These are phyloP conservation scores for Trematomus loennbergii DNA, from an alignment of 2,113 vertebrate species.

Conservation along the genomic window DNA sequence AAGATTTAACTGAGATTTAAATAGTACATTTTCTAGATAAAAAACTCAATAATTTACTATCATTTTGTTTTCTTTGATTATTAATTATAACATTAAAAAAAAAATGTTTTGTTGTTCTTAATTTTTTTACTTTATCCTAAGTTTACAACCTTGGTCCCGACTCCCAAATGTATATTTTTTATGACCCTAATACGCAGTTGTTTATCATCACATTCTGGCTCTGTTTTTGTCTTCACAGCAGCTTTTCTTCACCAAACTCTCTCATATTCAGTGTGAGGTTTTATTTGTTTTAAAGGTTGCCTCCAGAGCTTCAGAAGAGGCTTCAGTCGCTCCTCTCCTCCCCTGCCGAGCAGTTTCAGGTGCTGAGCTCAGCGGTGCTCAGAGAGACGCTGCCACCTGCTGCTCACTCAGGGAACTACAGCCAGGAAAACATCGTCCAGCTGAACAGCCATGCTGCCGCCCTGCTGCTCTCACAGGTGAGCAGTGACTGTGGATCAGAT, in stretches of 20 bases:
- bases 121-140: no score
- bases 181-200: no score
- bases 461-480: constrained; percentile 74
- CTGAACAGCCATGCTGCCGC: constrained; percentile 65
- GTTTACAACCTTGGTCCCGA: no score
- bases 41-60: no score
- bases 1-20: no score
- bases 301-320: constrained; percentile 73
- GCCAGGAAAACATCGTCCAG: constrained; percentile 43
- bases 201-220: no score
- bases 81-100: no score
- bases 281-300: constrained; percentile 56
- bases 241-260: neutral
- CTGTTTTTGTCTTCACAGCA: no score
- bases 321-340: constrained; percentile 62
- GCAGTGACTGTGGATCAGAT: neutral
- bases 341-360: constrained; percentile 74
- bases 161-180: no score
- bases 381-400: constrained; percentile 70
- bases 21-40: no score
- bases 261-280: neutral
- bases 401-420: constrained; percentile 65
- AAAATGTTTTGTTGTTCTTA: no score
- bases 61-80: no score
- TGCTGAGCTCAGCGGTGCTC: constrained; percentile 76